Evolutionary conservation across 1,140 invertebrate genomes (phyloP).

Genomic region (Drosophila nasuta): DNA sequence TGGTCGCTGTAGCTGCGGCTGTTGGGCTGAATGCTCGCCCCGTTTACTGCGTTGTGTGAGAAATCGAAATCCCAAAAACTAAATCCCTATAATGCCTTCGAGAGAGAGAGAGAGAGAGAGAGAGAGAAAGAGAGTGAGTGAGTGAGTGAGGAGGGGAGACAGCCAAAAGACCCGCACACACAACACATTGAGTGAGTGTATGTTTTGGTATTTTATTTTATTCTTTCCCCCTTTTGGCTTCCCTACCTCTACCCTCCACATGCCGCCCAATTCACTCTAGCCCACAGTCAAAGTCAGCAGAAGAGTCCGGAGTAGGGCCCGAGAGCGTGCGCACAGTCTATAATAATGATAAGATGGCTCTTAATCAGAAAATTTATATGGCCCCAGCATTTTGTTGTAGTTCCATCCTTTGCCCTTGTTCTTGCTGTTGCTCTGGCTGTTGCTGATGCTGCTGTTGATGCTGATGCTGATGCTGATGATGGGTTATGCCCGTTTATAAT

Average conservation of each 20-base stretch:
- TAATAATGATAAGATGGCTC: constrained; percentile 85
- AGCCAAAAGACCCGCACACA: constrained; percentile 21
- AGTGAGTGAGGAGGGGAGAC: constrained; percentile 38
- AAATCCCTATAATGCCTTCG: constrained; percentile 82
- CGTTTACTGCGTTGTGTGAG: constrained; percentile 56
- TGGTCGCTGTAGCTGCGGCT: background rate
- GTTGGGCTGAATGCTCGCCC: constrained; percentile 13
- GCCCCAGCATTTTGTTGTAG: constrained; percentile 73
- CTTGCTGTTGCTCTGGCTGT: constrained; percentile 1
- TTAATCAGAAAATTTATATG: constrained; percentile 85
- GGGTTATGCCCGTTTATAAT: constrained; percentile 84
- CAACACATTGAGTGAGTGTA: constrained; percentile 60
- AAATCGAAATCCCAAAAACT: constrained; percentile 84
- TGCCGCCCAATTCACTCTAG: constrained; percentile 4
- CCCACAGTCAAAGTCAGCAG: constrained; percentile 31
- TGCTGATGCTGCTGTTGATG: constrained; percentile 1
- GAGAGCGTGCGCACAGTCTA: constrained; percentile 82
- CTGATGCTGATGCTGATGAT: constrained; percentile 70
- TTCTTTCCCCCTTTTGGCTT: constrained; percentile 19
- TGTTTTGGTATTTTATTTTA: constrained; percentile 67
- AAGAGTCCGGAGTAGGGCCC: constrained; percentile 28
- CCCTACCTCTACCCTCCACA: background rate
- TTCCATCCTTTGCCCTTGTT: constrained; percentile 20
- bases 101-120: constrained; percentile 23
- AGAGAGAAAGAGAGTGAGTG: constrained; percentile 15